Evolutionary conservation across 2,888 invertebrate species (phyloP), one percentile per base, ranked within the genome.

Genomic region (Hirtodrosophila duncani): DNA sequence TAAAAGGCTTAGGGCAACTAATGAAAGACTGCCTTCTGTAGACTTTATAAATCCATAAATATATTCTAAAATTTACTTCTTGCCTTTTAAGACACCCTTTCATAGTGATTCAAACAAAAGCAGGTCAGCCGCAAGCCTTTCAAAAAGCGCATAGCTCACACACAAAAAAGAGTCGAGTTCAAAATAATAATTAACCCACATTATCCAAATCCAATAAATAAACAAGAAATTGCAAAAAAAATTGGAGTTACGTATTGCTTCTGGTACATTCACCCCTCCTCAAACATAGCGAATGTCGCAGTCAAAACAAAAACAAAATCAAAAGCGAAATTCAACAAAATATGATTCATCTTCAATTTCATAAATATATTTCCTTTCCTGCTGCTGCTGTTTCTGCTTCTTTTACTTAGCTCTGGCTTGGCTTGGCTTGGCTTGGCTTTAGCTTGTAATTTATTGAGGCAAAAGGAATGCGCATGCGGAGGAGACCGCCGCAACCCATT

Each of bases 161-260:
- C 34, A 44, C 52, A 38, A 14, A 11, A 9, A 29, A 2, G 7
- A 8, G 9, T n/a, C n/a, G 16, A 37, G 46, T 44, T 71, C 50
- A 52, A 51, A 58, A 56, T 44, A 30, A 51, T 57, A 79, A 75
- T 70, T 75, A 79, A 64, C 71, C 72, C 42, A 75, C 33, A 66
- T 74, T 48, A 44, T 49, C 18, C 20, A 29, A 53, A 55, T 39
- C 4, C 17, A 26, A 33, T 31, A 23, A 17, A 50, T n/a, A 43
- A 29, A 39, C 16, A 37, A 37, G 11, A 24, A 37, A 39, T 27
- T 27, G 23, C 21, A 21, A 61, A 26, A 41, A 42, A 23, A 61
- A 44, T 30, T 61, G 61, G 17, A 42, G 23, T 61, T 65, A 59
- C 66, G 66, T 61, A 58, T 39, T 23, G 29, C 23, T 26, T 34